Evolutionary conservation across 2,113 vertebrate genomes (phyloP), one percentile per base, ranked within the genome.

Genomic region (Albula goreensis): DNA sequence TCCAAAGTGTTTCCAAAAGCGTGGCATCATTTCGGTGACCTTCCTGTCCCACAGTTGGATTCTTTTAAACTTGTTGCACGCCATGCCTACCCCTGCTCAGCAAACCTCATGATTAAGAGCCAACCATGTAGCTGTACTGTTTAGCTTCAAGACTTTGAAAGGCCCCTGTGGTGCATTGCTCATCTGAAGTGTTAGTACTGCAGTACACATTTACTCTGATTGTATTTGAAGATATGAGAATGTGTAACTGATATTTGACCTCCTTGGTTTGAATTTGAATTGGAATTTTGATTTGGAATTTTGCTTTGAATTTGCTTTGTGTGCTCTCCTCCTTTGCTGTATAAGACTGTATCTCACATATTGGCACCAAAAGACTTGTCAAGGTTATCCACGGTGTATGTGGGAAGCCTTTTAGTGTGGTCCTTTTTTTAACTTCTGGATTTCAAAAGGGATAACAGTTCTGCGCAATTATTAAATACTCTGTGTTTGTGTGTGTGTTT

Each of bases 321-420:
- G 48, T 2, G 31, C 31, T 52, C 25, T 50, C 48, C 12, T 84
- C 6, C 22, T 50, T 84, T 9, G 60, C 3, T 19, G 8, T 66
- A 22, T 19, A 22, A 0, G 15, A 15, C 66, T 51, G 49, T n/a
- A 15, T 77, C 12, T 70, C 66, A 51, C 51, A 50, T 31, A 63
- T 63, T 63, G 9, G 7, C 80, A 22, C 10, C 22, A 49, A n/a
- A 80, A 83, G 66, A 84, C 60, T 84, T 77, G 66, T 77, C 9
- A 52, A 77, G 50, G 25, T 17, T 84, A 77, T 50, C 60, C 78
- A 79, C 49, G 49, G 49, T 79, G 8, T 19, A 79, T 41, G 78
- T 83, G 66, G 50, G 22, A 25, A 52, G 83, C n/a, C 25, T 17
- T 78, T 85, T n/a, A 56, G 50, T 85, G 83, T 53, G 74, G 22